Conservation (phyloP, 2,113 vertebrate genomes). For the Barbus barbus region DNA sequence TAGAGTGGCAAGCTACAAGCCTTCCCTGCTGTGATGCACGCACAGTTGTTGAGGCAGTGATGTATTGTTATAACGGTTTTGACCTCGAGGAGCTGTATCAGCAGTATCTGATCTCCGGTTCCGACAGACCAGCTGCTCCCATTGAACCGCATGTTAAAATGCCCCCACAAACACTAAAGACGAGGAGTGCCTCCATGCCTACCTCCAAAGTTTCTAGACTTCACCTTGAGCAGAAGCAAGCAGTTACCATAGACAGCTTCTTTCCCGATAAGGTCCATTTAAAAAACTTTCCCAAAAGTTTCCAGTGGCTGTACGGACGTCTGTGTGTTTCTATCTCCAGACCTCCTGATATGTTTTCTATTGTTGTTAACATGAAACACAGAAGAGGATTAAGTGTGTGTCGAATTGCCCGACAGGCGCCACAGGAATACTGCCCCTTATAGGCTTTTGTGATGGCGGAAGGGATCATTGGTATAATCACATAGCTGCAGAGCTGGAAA, state of each 20-base stretch:
- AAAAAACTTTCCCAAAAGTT: neutral
- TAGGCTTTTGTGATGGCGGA: conserved; percentile 41
- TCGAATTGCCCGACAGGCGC: conserved; percentile 55
- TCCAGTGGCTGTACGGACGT: conserved; percentile 8
- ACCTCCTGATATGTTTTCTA: conserved; percentile 49
- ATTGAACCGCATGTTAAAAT: conserved; percentile 32
- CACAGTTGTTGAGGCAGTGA: conserved; percentile 46
- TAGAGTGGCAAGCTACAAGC: conserved; percentile 10
- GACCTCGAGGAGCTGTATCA: conserved; percentile 63
- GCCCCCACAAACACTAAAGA: neutral
- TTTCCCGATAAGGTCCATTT: neutral
- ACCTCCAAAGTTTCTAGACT: conserved; percentile 14
- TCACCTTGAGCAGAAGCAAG: conserved; percentile 19
- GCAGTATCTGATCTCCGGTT: conserved; percentile 58
- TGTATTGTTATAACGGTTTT: conserved; percentile 65
- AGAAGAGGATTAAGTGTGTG: conserved; percentile 55
- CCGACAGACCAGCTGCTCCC: conserved; percentile 41
- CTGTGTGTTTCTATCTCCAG: conserved; percentile 47
- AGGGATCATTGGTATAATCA: conserved; percentile 53
- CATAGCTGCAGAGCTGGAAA: conserved; percentile 61
- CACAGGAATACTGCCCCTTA: conserved; percentile 50
- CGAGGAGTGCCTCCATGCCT: neutral
- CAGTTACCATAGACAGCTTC: neutral
- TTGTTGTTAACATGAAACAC: conserved; percentile 56
- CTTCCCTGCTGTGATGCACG: conserved; percentile 4